A percentile compares a stretch with the other conserved stretches of the same genome.
phyloP scores from a whole-genome alignment of 2,888 invertebrate genomes.

The Euproctis similis region DNA sequence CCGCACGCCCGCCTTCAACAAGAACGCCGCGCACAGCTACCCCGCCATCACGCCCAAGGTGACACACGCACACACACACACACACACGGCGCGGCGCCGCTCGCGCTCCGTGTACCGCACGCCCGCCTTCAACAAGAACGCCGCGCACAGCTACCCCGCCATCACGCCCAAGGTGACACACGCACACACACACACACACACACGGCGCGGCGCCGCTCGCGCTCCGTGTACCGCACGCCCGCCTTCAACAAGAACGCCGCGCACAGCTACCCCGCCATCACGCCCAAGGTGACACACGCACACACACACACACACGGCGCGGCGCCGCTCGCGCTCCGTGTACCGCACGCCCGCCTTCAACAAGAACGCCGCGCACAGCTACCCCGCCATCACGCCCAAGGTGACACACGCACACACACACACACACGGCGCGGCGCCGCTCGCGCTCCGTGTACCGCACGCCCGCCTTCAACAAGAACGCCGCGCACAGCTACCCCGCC shows the following conservation, averaged over 20 bases:
- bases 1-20: conserved; percentile 58
- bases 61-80: too few relatives aligned
- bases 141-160: conserved; percentile 40
- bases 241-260: conserved; percentile 47
- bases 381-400: too few relatives aligned
- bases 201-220: conserved; percentile 39
- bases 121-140: conserved; percentile 54
- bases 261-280: conserved; percentile 53
- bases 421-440: conserved; percentile 32
- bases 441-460: conserved; percentile 59
- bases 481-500: conserved; percentile 40
- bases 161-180: conserved; percentile 69
- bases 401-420: conserved; percentile 15
- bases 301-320: too few relatives aligned
- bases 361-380: conserved; percentile 37
- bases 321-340: conserved; percentile 3
- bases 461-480: conserved; percentile 54
- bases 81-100: conserved; percentile 34
- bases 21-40: conserved; percentile 36
- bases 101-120: conserved; percentile 59
- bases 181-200: too few relatives aligned
- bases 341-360: conserved; percentile 38
- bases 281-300: conserved; percentile 67
- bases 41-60: conserved; percentile 69
- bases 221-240: conserved; percentile 60